Evolutionary conservation across 2,113 vertebrate species (phyloP), one percentile per base, ranked within the genome.

Genomic region (Amblyornis subalaris): DNA sequence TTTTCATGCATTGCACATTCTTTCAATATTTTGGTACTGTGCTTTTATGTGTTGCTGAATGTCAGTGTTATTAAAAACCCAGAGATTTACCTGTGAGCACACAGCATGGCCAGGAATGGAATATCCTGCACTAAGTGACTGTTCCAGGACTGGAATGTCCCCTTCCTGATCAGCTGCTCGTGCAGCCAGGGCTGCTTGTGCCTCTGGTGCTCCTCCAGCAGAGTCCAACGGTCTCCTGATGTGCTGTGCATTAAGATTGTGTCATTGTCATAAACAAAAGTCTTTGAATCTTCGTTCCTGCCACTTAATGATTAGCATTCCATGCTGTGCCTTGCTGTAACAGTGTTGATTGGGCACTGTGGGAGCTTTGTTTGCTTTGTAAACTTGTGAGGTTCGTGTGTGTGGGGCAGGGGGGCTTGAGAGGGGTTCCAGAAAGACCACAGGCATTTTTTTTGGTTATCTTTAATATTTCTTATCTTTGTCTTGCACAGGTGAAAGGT

Each of bases 401-500:
- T 93, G 91, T 25, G 10, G 53, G 81, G 65, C 73, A 54, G 50
- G 26, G 69, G 29, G 13, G 25, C 19, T 70, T 35, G 75, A 74
- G 69, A 93, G 72, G 64, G 61, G 40, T 80, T 92, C 93, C 54
- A 81, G 62, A 91, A 93, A 93, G 28, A 80, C 60, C 84, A 25
- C 42, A 66, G 87, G 51, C n/a, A 4, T 53, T 55, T 91, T 42
- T 58, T 82, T 24, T 50, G 72, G 65, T 90, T 89, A 25, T 62
- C 65, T 88, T 94, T 69, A 91, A 33, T 90, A 18, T 74, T 91
- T 61, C 53, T 97, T 97, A 36, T 94, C 79, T 96, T 90, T 90
- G 42, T 60, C 82, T 96, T 58, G 78, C 96, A 93, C 97, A 95
- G 99, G 98, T 90, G 99, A 99, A 95, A 97, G 97, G 92, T 99